Conservation (phyloP, 2,797 vertebrate genomes). For the Philypnodon macrostomus region DNA sequence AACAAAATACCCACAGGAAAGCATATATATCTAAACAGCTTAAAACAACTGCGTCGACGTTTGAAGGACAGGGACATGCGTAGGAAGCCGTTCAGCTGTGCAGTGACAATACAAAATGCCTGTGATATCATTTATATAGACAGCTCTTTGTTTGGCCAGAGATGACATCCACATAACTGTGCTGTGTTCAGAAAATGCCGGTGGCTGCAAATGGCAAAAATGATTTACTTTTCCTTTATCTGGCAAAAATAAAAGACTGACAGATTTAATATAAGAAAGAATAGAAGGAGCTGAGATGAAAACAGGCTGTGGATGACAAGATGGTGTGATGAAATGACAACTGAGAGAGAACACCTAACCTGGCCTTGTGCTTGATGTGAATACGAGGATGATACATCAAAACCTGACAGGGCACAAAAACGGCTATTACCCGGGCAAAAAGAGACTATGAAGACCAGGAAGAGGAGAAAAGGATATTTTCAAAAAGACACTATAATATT, state of each 20-base stretch:
- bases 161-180: conserved; percentile 46
- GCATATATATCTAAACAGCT: conserved; percentile 28
- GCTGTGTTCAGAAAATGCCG: conserved; percentile 39
- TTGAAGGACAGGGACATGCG: conserved; percentile 34
- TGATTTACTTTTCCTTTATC: conserved; percentile 54
- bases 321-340: conserved; percentile 61
- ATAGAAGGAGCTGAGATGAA: conserved; percentile 37
- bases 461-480: conserved; percentile 37
- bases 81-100: conserved; percentile 22
- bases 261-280: conserved; percentile 66
- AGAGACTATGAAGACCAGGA: conserved; percentile 41
- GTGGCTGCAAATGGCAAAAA: conserved; percentile 45
- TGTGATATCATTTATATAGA: conserved; percentile 37
- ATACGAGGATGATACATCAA: conserved; percentile 71
- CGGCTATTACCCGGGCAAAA: conserved; percentile 60
- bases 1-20: conserved; percentile 12
- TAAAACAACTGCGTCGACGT: conserved; percentile 14
- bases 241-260: conserved; percentile 60
- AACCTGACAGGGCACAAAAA: conserved; percentile 65
- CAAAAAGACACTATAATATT: too few species aligned
- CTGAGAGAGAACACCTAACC: conserved; percentile 66
- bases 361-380: conserved; percentile 75
- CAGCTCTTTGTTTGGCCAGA: conserved; percentile 49
- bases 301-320: conserved; percentile 58
- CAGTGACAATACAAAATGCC: conserved; percentile 38